Evolutionary conservation across 2,888 invertebrate genomes (phyloP).

Genomic region (Oxyteleia sp.): DNA sequence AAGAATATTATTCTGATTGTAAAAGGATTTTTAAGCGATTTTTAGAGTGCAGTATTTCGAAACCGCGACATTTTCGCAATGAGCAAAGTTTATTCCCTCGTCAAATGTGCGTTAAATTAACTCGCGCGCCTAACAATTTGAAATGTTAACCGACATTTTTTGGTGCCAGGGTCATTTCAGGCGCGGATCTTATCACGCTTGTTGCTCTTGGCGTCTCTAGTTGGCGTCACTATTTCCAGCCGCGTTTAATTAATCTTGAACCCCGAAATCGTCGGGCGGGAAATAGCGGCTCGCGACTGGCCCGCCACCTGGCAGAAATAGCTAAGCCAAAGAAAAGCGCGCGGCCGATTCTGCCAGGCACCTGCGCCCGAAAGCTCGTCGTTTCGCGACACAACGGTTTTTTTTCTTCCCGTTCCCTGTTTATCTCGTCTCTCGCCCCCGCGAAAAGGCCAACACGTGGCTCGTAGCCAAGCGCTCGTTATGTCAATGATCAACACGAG

Average conservation of each 20-base stretch:
- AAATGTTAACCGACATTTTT: slow-evolving; percentile 23
- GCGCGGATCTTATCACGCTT: slow-evolving; percentile 9
- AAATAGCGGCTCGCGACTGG: slow-evolving; percentile 76
- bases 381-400: slow-evolving; percentile 23
- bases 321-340: slow-evolving; percentile 76
- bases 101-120: background rate
- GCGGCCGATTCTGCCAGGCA: slow-evolving; percentile 79
- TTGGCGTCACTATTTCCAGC: slow-evolving; percentile 83
- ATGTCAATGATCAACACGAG: slow-evolving; percentile 65
- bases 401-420: slow-evolving; percentile 54
- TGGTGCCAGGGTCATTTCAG: slow-evolving; percentile 38
- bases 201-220: slow-evolving; percentile 8
- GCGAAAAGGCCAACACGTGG: slow-evolving; percentile 59
- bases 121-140: background rate
- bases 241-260: slow-evolving; percentile 85
- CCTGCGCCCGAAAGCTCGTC: slow-evolving; percentile 74
- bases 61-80: background rate
- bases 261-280: slow-evolving; percentile 82
- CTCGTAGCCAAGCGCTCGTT: slow-evolving; percentile 69
- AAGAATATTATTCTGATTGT: no score
- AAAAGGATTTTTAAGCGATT: no score
- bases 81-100: background rate
- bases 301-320: slow-evolving; percentile 85
- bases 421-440: slow-evolving; percentile 36
- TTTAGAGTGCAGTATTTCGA: no score